Evolutionary conservation across 2,888 invertebrate species (phyloP).

Genomic region (Plagodis pulveraria): DNA sequence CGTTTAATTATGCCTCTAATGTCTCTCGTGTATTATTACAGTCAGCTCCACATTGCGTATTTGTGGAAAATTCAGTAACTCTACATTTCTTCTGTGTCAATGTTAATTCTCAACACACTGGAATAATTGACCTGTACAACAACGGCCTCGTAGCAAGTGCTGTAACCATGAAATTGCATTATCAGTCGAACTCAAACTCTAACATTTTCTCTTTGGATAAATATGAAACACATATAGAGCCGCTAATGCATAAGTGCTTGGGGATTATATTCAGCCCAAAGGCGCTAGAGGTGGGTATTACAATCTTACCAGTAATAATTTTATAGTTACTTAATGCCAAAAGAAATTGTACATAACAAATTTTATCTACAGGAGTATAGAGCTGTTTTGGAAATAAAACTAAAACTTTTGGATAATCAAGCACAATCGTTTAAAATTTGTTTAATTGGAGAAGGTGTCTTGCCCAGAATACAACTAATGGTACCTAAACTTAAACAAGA

Average conservation of each 20-base stretch:
- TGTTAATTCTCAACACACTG: slow-evolving; percentile 63
- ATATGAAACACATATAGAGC: slow-evolving; percentile 72
- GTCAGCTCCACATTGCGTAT: slow-evolving; percentile 76
- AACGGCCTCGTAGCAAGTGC: slow-evolving; percentile 74
- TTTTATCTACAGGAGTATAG: slow-evolving; percentile 66
- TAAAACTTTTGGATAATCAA: slow-evolving; percentile 70
- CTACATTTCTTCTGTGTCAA: slow-evolving; percentile 73
- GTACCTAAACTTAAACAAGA: slow-evolving; percentile 57
- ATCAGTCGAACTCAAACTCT: slow-evolving; percentile 62
- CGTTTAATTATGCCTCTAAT: neutral
- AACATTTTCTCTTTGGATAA: slow-evolving; percentile 73
- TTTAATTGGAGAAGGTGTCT: slow-evolving; percentile 74
- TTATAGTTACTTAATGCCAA: no score
- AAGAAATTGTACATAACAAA: no score
- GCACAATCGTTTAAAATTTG: slow-evolving; percentile 73
- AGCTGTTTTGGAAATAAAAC: slow-evolving; percentile 71
- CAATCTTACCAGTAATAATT: no score
- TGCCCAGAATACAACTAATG: slow-evolving; percentile 69
- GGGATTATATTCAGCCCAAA: slow-evolving; percentile 73
- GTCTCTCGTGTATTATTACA: slow-evolving; percentile 42
- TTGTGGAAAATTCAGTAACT: slow-evolving; percentile 73
- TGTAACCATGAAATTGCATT: slow-evolving; percentile 67
- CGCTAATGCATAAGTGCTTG: slow-evolving; percentile 69
- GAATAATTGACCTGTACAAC: slow-evolving; percentile 70
- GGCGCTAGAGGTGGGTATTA: slow-evolving; percentile 58